phyloP scores from a whole-genome alignment of 2,888 invertebrate genomes.

The Agriotes lineatus region DNA sequence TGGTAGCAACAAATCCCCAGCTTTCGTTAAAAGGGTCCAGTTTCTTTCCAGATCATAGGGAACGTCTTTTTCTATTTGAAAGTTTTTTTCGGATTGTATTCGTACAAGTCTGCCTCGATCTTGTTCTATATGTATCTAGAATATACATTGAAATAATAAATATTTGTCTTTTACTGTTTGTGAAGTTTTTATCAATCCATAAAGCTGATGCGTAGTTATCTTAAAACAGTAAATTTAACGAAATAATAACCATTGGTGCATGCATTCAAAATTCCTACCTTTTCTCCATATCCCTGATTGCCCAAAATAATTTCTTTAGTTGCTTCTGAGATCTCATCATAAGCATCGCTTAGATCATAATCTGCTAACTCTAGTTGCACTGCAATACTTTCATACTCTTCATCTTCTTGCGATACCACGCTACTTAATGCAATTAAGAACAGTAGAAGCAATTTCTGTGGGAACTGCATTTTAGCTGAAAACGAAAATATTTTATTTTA shows the following conservation, averaged over 20 bases:
- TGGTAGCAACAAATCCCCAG: slow-evolving; percentile 68
- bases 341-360: slow-evolving; percentile 54
- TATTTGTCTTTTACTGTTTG: not conserved
- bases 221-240: too few species aligned
- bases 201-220: too few species aligned
- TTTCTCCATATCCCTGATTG: slow-evolving; percentile 50
- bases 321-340: slow-evolving; percentile 47
- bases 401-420: slow-evolving; percentile 2
- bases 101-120: slow-evolving; percentile 67
- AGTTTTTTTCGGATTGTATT: slow-evolving; percentile 60
- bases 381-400: slow-evolving; percentile 21
- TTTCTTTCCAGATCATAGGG: slow-evolving; percentile 65
- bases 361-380: slow-evolving; percentile 51
- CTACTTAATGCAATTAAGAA: not conserved
- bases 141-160: not conserved
- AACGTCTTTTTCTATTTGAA: slow-evolving; percentile 44
- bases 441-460: not conserved
- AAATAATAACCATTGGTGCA: too few species aligned
- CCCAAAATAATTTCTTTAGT: slow-evolving; percentile 60
- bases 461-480: slow-evolving; percentile 25
- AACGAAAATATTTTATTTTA: too few species aligned
- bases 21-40: slow-evolving; percentile 67
- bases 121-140: slow-evolving; percentile 65
- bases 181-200: too few species aligned
- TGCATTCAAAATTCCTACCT: slow-evolving; percentile 54